Evolutionary conservation across 2,888 invertebrate genomes (phyloP), one percentile per base, ranked within the genome.

Genomic region (Crioceris asparagi): DNA sequence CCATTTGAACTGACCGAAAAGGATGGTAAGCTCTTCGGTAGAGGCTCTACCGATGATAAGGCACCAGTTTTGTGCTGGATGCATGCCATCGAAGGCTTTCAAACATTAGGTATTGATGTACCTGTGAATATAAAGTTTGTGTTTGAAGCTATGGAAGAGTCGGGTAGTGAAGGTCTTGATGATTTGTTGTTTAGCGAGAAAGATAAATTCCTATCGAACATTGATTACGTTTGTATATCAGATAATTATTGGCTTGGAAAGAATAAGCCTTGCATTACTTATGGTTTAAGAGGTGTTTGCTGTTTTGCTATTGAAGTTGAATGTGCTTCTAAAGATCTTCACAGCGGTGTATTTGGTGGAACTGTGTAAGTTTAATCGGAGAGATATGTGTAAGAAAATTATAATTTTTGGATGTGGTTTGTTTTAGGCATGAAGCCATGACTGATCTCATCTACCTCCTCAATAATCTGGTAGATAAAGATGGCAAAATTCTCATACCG

Each of bases 221-320:
- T 91, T 0, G 94, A 97, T 64, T 96, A 79, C 67, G 90, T 94
- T 11, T 96, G 96, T 62, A 96, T 98, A 58, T 94, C 94, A 15
- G 97, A 98, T 63, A 98, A 96, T 67, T 98, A 97, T 62, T 98
- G 97, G 97, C 67, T 98, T 40, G 96, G 97, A 2, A 93, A 83
- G 43, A 82, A 79, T n/a, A 93, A 91, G 58, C 97, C 98, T 0
- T 97, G 97, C 61, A 76, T 98, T 41, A 96, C 96, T 0, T 97
- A 97, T 64, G 97, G 97, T 3, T 71, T 98, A 8, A 74, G 94
- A 48, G 97, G 97, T 11, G 74, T 93, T 40, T 87, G 86, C 58
- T 96, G 96, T 64, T 98, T 91, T 62, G 77, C 76, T 53, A 56
- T 92, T 26, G 88, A 92, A 65, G 75, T 97, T 7, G 79, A 83